Conservation (phyloP, 2,797 vertebrate species). For the Dromococcyx pavoninus region DNA sequence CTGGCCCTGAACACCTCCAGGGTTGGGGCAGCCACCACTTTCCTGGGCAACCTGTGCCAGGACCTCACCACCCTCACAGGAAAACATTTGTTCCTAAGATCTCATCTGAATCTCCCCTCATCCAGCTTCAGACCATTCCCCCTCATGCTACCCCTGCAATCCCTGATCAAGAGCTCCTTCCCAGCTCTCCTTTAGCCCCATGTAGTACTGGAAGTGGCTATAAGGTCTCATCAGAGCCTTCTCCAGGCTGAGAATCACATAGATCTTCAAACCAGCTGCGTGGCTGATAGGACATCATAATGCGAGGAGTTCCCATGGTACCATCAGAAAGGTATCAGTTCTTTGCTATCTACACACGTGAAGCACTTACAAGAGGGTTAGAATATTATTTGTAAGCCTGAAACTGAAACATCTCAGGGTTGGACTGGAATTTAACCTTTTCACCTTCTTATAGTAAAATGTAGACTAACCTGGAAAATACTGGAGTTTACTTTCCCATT, state of each 20-base stretch:
- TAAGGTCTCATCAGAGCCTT: no score
- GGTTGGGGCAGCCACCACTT: no score
- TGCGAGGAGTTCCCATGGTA: background rate
- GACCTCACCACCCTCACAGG: no score
- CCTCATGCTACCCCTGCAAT: no score
- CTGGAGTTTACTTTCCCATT: background rate
- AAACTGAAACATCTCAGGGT: background rate
- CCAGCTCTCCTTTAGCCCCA: no score
- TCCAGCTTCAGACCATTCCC: no score
- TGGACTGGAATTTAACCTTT: background rate
- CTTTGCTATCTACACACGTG: background rate
- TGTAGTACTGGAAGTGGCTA: no score
- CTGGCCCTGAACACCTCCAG: no score
- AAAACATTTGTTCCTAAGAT: no score
- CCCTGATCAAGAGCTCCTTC: no score
- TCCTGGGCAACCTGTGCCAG: no score
- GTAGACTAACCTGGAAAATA: background rate
- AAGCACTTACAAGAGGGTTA: background rate
- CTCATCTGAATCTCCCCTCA: no score
- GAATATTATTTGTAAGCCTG: background rate
- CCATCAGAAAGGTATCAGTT: fast-evolving
- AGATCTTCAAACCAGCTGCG: background rate
- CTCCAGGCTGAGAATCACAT: background rate
- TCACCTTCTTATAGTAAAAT: background rate
- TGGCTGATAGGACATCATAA: fast-evolving